phyloP scores from a whole-genome alignment of 2,888 invertebrate species.

The Iselma pallidipennis region DNA sequence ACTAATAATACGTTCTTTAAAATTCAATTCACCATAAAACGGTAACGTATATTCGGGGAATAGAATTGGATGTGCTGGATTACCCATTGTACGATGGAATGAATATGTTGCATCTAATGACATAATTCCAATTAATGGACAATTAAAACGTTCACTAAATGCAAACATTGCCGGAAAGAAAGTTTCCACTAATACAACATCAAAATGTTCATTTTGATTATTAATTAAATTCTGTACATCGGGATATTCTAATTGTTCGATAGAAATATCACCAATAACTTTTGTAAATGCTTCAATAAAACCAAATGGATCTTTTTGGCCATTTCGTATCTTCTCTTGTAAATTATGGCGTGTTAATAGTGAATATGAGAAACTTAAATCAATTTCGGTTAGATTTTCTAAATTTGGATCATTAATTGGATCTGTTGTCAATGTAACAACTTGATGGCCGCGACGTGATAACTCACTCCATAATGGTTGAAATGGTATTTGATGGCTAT shows the following conservation, averaged over 20 bases:
- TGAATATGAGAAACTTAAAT: slow-evolving; percentile 44
- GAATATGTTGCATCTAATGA: slow-evolving; percentile 28
- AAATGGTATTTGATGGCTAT: slow-evolving; percentile 58
- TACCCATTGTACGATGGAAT: slow-evolving; percentile 29
- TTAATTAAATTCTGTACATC: slow-evolving; percentile 31
- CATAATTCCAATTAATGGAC: slow-evolving; percentile 31
- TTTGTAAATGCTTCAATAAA: background rate
- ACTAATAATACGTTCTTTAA: slow-evolving; percentile 44
- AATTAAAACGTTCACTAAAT: slow-evolving; percentile 35
- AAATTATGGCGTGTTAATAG: slow-evolving; percentile 22
- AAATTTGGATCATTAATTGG: slow-evolving; percentile 47
- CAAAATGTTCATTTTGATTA: slow-evolving; percentile 33
- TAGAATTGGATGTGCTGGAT: slow-evolving; percentile 30
- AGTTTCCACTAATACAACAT: slow-evolving; percentile 39
- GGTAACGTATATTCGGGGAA: slow-evolving; percentile 33
- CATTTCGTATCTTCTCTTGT: background rate
- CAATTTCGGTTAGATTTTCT: slow-evolving; percentile 48
- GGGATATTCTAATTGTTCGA: slow-evolving; percentile 27
- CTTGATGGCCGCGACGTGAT: slow-evolving; percentile 55
- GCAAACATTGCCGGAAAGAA: slow-evolving; percentile 29
- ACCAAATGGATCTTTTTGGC: background rate
- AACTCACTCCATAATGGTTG: slow-evolving; percentile 55
- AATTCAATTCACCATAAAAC: slow-evolving; percentile 39
- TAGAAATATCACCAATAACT: slow-evolving; percentile 19
- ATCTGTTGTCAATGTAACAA: slow-evolving; percentile 56